Base-by-base conservation (phyloP, 2,797 vertebrate species). In the Acestrorhynchus altus region DNA sequence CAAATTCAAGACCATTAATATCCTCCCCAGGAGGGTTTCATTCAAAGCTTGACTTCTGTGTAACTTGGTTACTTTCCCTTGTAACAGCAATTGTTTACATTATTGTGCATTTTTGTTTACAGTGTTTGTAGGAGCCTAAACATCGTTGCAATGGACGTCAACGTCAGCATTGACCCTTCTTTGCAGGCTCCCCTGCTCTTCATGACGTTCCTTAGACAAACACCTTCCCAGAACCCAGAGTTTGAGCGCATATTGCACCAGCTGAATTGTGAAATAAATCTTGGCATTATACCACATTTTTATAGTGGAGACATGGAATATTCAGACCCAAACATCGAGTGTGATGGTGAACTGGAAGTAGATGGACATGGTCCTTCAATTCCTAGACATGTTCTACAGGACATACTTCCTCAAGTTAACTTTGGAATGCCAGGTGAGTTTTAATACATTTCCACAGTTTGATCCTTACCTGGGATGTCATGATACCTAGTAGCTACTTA, bases 121-220 rank as follows among this genome's bases (percentile, higher is more conserved):
- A 74, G 69, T 68, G 11, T 15, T 28, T 18, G 31, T 61, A 18
- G n/a, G 31, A 11, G 31, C 24, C 6, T 26, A 26, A 28, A 63
- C 22, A 3, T 26, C 16, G 40, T 31, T 18, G 51, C 42, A 39
- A 92, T 92, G 90, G 90, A 89, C 15, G 12, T 5, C 31, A 31
- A 8, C 52, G 42, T 35, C 49, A 52, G 60, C 20, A 15, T 72
- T 7, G 18, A 42, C 6, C 2, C 0, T 4, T 69, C 31, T 8
- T 46, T 64, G 0, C 44, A 75, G 40, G 40, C 72, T 0, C 76
- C 87, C 8, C 64, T 90, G 51, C 67, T 94, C 12, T 18, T 92
- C 1, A 64, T 92, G 7, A 12, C 85, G 10, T 94, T 94, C 73
- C 74, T 90, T 18, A 85, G 91, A 24, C 80, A 92, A 4, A 64